A percentile compares a stretch with the other conserved stretches of the same genome.
These are phyloP conservation scores for Tympanoctomys barrerae DNA, from an alignment of 2,797 vertebrate genomes.

Conservation along the genomic window DNA sequence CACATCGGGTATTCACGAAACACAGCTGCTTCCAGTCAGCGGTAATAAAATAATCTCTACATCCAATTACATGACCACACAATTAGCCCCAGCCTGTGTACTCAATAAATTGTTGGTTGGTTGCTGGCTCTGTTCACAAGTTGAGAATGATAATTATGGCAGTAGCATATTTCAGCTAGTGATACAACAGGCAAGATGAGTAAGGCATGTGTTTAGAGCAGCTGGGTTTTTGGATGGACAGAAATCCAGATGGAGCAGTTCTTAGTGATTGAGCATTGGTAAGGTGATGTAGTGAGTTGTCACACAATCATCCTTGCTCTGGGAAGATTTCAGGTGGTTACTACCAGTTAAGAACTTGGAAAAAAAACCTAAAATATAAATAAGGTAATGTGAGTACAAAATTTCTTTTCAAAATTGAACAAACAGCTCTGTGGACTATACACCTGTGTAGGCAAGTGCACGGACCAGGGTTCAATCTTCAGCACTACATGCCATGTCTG, in stretches of 20 bases:
- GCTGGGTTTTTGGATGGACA: slow-evolving; percentile 83
- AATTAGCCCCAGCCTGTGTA: slow-evolving; percentile 18
- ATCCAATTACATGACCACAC: slow-evolving; percentile 50
- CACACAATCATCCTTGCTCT: slow-evolving; percentile 52
- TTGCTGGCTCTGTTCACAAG: slow-evolving; percentile 52
- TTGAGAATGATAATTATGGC: slow-evolving; percentile 60
- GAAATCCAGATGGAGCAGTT: slow-evolving; percentile 85
- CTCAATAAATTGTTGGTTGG: slow-evolving; percentile 63
- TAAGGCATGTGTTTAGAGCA: slow-evolving; percentile 79
- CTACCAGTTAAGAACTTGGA: slow-evolving; percentile 76
- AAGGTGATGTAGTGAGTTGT: slow-evolving; percentile 80
- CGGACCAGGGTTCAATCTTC: too few species aligned
- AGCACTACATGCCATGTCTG: too few species aligned
- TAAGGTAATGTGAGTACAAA: slow-evolving; percentile 26
- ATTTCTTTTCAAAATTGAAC: slow-evolving; percentile 56
- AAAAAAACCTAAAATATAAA: slow-evolving; percentile 69
- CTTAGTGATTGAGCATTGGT: slow-evolving; percentile 83
- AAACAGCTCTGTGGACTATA: neutral
- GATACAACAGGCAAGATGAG: slow-evolving; percentile 74
- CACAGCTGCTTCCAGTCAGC: slow-evolving; percentile 61
- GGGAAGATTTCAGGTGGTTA: slow-evolving; percentile 69
- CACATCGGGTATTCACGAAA: slow-evolving; percentile 18
- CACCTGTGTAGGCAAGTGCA: too few species aligned
- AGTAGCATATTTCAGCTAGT: slow-evolving; percentile 70
- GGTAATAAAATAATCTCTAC: slow-evolving; percentile 66